Evolutionary conservation across 2,888 invertebrate genomes (phyloP), one percentile per base, ranked within the genome.

Genomic region (Plebejus argus): DNA sequence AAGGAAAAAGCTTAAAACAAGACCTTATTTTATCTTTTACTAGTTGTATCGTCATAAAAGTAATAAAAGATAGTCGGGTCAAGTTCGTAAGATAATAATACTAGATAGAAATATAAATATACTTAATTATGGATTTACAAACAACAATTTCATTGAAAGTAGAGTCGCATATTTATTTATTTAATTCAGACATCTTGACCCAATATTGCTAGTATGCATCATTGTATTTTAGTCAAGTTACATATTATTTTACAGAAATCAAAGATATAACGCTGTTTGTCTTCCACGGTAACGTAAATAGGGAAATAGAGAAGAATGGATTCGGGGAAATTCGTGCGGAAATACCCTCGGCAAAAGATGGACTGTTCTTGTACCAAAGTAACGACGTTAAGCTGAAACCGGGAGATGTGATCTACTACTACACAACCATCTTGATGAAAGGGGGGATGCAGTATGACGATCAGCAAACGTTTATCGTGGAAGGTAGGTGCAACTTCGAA

Each of bases 251-350:
- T 86, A 2, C 87, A 91, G 96, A 95, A 85, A 88, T 88, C 35
- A 84, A 91, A 3, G 79, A 78, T n/a, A 95, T 96, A 0, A 88
- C 89, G 76, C 84, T 95, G 7, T 96, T 96, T 83, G 95, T 92
- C 0, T 96, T 96, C 85, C 95, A 96, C 88, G 96, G 95, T 0
- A 95, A 96, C 80, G 83, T 96, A 20, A 96, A 96, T 85, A 89
- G 92, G 39, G 83, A 85, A 0, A 95, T 96, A 78, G 85, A 81
- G 0, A 82, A 86, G 1, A 89, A 88, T 8, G 93, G 95, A 76
- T 89, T 91, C 0, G 97, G 96, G 0, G 87, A 92, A 1, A 93
- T 95, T 61, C 85, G 86, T 0, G 95, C 92, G 0, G 95, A 95
- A 79, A 86, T 95, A 0, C 84, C 84, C 0, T 77, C 81, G 2